Percentiles rank a stretch among this genome's conserved stretches.
These are phyloP conservation scores for Platygyra sinensis DNA, from an alignment of 64 coral and sea anemone genomes.

Conservation along the genomic window DNA sequence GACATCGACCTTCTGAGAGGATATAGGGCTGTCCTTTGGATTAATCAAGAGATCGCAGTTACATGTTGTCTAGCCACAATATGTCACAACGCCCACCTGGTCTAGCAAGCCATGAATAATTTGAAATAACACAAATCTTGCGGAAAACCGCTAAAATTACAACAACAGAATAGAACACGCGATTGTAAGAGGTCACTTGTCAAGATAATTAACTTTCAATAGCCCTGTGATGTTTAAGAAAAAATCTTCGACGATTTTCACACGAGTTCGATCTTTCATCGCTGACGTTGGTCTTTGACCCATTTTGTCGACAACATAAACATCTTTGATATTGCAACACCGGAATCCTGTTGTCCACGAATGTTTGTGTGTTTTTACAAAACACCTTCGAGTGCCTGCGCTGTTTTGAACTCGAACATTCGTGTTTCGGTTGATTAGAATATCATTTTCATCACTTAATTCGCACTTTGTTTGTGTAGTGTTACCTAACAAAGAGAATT, in stretches of 20 bases:
- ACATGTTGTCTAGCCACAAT: not conserved
- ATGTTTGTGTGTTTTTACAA: slow-evolving; percentile 1
- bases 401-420: not conserved
- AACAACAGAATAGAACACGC: not conserved
- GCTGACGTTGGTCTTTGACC: not conserved
- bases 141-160: not conserved
- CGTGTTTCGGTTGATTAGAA: slow-evolving; percentile 9
- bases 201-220: slow-evolving; percentile 27
- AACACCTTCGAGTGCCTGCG: not conserved
- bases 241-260: not conserved
- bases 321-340: not conserved
- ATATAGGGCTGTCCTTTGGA: not conserved
- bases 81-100: not conserved
- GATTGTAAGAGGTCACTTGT: slow-evolving; percentile 1
- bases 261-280: not conserved
- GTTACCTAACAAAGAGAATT: not conserved
- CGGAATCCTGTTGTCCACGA: no score
- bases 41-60: not conserved
- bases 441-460: not conserved
- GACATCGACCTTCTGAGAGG: slow-evolving; percentile 2
- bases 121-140: not conserved
- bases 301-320: not conserved
- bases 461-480: slow-evolving; percentile 3
- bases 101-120: not conserved
- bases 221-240: not conserved